Conservation (phyloP, 2,113 vertebrate species). For the Peromyscus leucopus region DNA sequence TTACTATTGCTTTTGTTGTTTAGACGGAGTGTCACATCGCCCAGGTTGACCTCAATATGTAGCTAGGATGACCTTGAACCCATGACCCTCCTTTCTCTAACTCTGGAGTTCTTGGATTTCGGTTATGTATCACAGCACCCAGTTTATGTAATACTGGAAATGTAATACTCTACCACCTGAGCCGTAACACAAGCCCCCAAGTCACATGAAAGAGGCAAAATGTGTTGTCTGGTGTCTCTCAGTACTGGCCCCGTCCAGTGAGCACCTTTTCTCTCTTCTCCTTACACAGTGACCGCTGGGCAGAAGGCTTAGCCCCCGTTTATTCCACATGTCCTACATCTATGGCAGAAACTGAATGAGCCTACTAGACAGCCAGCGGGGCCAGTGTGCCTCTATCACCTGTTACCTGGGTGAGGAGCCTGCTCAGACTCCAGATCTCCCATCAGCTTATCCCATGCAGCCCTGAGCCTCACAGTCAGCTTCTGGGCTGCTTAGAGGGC, state of each 20-base stretch:
- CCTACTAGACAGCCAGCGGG: not conserved
- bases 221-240: not conserved
- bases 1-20: not conserved
- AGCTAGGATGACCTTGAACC: not conserved
- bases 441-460: not conserved
- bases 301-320: not conserved
- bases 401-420: not conserved
- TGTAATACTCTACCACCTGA: not conserved
- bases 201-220: conserved; percentile 13
- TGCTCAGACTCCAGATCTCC: not conserved
- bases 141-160: not conserved
- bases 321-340: conserved; percentile 52
- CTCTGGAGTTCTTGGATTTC: not conserved
- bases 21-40: not conserved
- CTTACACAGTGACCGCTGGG: not conserved
- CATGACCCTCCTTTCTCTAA: not conserved
- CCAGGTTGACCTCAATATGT: not conserved
- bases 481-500: not conserved
- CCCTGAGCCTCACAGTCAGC: not conserved
- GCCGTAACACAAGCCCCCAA: not conserved
- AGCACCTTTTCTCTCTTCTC: not conserved
- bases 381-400: not conserved
- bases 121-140: not conserved
- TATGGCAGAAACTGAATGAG: conserved; percentile 36
- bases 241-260: not conserved